Base-by-base conservation (phyloP, 2,113 vertebrate genomes). In the Prunella himalayana region DNA sequence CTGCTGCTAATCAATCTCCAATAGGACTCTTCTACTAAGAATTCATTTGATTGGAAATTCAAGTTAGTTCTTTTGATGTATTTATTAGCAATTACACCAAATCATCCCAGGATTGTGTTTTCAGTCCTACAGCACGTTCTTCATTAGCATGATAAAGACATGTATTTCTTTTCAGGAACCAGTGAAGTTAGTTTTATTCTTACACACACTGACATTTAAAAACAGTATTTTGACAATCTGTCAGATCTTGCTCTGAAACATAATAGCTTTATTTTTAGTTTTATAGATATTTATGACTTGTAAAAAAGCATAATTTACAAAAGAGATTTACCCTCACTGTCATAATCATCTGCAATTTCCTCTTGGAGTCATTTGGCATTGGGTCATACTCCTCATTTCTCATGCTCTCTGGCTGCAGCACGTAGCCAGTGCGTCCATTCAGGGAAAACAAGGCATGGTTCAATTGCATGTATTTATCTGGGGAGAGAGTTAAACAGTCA, bases 401-500 rank as follows among this genome's bases (percentile, higher is more conserved):
- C 99, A 99, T 99, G 85, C 98, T 91, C 97, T 99, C 99, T 0
- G 99, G 99, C 96, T 99, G 99, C n/a, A 99, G 98, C 63, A 99
- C 98, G 6, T 98, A 99, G 61, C 99, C 99, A 0, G 98, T 99
- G 13, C 88, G 77, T 61, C 99, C 99, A 6, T 99, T 99, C 93
- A 99, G 97, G 73, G 98, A 98, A 95, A 99, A 99, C 94, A 99
- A 96, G 60, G 99, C 98, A 14, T 98, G 98, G 96, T 99, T 99
- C 96, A 99, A 70, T 79, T 99, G 99, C 97, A 98, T 99, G 97
- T 97, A 99, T 95, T 99, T 99, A 96, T 99, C 99, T 99, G 94
- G 42, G 65, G 75, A 92, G 61, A 93, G 80, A 90, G 77, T 80
- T 23, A 33, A 75, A 96, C 25, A 61, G 78, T 47, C n/a, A 33